phyloP scores from a whole-genome alignment of 64 coral and sea anemone genomes.

The Orbicella faveolata region DNA sequence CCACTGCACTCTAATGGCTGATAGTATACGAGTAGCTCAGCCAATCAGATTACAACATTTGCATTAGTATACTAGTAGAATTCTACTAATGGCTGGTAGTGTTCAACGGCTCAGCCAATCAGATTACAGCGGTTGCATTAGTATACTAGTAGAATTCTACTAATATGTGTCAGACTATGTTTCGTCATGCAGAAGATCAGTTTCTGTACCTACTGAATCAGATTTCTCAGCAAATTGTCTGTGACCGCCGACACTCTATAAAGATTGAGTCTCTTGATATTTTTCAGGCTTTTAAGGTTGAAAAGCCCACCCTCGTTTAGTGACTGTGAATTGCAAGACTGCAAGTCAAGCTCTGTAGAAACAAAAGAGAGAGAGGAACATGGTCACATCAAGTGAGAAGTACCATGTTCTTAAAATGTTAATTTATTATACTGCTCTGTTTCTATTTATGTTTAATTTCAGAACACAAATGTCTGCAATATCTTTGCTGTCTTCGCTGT shows the following conservation, averaged over 20 bases:
- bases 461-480: too few relatives aligned
- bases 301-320: conserved; percentile 31
- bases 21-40: too few relatives aligned
- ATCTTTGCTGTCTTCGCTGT: too few relatives aligned
- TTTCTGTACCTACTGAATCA: conserved; percentile 42
- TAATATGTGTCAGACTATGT: neutral
- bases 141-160: neutral
- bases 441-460: too few relatives aligned
- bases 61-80: too few relatives aligned
- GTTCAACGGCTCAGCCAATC: too few relatives aligned
- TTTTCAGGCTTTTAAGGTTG: conserved; percentile 52
- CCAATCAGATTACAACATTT: too few relatives aligned
- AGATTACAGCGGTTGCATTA: too few relatives aligned
- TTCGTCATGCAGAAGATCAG: too few relatives aligned
- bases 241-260: conserved; percentile 64
- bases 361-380: neutral
- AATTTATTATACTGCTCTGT: too few relatives aligned
- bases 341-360: conserved; percentile 81
- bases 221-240: conserved; percentile 1
- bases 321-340: conserved; percentile 72
- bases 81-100: too few relatives aligned
- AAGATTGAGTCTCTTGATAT: conserved; percentile 76
- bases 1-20: too few relatives aligned
- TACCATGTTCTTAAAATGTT: neutral
- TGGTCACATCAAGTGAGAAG: neutral